Conservation (phyloP, 2,113 vertebrate genomes). For the Callopanchax toddi region DNA sequence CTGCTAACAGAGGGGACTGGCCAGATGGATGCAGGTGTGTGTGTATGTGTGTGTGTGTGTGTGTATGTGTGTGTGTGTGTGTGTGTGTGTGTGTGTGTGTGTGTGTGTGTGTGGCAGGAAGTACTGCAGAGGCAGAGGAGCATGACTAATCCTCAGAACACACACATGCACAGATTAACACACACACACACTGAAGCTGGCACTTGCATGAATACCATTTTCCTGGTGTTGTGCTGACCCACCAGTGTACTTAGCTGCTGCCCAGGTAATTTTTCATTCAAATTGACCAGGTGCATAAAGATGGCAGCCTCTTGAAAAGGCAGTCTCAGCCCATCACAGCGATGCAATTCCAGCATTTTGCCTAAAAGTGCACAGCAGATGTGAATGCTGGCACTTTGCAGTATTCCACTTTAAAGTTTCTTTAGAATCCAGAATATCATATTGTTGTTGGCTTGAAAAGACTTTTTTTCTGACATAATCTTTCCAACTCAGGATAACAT, state of each 20-base stretch:
- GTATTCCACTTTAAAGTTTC: slow-evolving; percentile 5
- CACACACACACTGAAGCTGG: slow-evolving; percentile 52
- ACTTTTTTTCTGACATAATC: slow-evolving; percentile 9
- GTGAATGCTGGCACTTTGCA: slow-evolving; percentile 27
- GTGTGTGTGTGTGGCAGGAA: slow-evolving; percentile 35
- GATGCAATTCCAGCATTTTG: slow-evolving; percentile 50
- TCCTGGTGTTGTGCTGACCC: slow-evolving; percentile 65
- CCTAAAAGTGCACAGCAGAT: slow-evolving; percentile 38
- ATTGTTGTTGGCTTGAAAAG: slow-evolving; percentile 1
- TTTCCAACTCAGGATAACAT: background rate
- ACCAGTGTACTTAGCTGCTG: slow-evolving; percentile 68
- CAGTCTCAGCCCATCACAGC: slow-evolving; percentile 41
- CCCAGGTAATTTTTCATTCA: slow-evolving; percentile 76
- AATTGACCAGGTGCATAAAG: slow-evolving; percentile 74
- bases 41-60: slow-evolving; percentile 35
- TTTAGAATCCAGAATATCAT: slow-evolving; percentile 13
- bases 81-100: slow-evolving; percentile 26
- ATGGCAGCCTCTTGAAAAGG: slow-evolving; percentile 69
- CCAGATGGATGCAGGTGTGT: slow-evolving; percentile 74
- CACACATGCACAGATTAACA: slow-evolving; percentile 39
- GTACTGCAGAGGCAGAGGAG: slow-evolving; percentile 68
- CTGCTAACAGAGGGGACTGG: slow-evolving; percentile 66
- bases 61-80: slow-evolving; percentile 60
- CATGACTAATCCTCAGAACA: slow-evolving; percentile 71
- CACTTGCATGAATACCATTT: slow-evolving; percentile 61